Evolutionary conservation across 2,113 vertebrate species (phyloP).

Genomic region (Picathartes gymnocephalus): DNA sequence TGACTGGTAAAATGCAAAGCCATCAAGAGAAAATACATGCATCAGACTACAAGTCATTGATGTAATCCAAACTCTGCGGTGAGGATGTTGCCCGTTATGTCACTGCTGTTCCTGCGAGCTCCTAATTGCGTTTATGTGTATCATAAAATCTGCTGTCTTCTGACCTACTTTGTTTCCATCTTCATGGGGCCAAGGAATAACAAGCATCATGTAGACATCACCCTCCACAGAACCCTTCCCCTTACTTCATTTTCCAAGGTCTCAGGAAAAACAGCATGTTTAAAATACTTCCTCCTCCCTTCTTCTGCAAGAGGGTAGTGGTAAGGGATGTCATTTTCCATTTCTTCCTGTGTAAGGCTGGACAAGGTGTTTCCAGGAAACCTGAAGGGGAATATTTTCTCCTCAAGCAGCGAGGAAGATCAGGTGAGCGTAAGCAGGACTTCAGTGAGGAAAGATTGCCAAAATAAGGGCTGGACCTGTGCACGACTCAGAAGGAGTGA

Average conservation of each 20-base stretch:
- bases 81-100: background rate
- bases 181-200: background rate
- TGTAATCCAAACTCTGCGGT: background rate
- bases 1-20: background rate
- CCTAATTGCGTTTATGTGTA: background rate
- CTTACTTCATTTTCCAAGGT: background rate
- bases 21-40: background rate
- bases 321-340: background rate
- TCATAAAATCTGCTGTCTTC: background rate
- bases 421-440: background rate
- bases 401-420: background rate
- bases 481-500: background rate
- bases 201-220: rapidly evolving
- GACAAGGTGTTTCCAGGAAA: background rate
- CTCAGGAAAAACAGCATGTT: background rate
- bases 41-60: background rate
- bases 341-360: background rate
- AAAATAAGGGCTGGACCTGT: background rate
- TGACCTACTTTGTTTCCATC: background rate
- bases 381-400: background rate
- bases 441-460: background rate
- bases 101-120: background rate
- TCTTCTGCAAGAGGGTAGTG: background rate
- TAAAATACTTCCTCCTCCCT: background rate
- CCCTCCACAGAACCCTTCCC: background rate